Evolutionary conservation across 2,888 invertebrate genomes (phyloP), one percentile per base, ranked within the genome.

Genomic region (Strigamia crassipes): DNA sequence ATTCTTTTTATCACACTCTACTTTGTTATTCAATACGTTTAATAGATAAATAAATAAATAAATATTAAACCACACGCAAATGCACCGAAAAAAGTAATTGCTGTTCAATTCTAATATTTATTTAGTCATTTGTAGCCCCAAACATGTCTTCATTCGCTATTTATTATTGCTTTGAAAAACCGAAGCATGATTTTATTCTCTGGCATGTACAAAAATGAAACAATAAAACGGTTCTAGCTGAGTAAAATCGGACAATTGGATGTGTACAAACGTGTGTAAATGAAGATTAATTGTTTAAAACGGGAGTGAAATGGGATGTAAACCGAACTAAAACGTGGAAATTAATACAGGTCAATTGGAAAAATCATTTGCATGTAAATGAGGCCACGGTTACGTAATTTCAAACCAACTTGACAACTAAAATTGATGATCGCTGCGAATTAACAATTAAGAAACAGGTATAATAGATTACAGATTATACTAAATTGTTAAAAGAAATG

Each of bases 331-430:
- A 56, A 56, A 56, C n/a, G 56, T 56, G n/a, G 56, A 56, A 73
- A 73, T 73, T 73, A 73, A 73, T 73, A 73, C 27, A 27, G 73
- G 73, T 73, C 73, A 73, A 73, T 73, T 73, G 73, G 73, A 73
- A 73, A 73, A 73, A 27, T 73, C 13, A 73, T 73, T 73, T 73
- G 27, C 73, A 73, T 73, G 27, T 73, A 73, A 31, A 31, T 73
- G 31, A 73, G 31, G 31, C 27, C 73, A 31, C 31, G 56, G 73
- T 73, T 27, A 73, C 31, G 73, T 73, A 27, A 31, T 73, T 73
- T 73, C 73, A 31, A 27, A 31, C 1, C 73, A 31, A 73, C 23
- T 73, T 73, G 73, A 73, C 73, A 73, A 73, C 31, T 31, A 31
- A 27, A 73, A 73, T 73, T 73, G 31, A 73, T 73, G 73, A 73